Evolutionary conservation across 53 echinoderm and acorn worm genomes (phyloP).

Genomic region (Paracentrotus lividus): DNA sequence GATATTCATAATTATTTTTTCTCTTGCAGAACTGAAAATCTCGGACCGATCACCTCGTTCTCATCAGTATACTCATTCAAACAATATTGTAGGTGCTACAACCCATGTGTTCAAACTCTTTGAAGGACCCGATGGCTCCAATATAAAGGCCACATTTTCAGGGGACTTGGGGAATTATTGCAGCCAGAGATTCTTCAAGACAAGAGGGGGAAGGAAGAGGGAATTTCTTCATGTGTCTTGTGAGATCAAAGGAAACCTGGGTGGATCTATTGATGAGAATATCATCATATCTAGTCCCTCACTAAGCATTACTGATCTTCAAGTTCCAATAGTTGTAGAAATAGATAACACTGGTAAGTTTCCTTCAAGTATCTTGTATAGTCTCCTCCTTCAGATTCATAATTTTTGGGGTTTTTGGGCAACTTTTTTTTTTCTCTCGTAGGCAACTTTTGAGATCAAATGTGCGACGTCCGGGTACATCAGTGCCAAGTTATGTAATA

Average conservation of each 20-base stretch:
- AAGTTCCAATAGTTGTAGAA: not conserved
- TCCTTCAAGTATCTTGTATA: not conserved
- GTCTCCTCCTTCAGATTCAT: no score
- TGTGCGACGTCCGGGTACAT: no score
- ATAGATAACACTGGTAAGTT: conserved; percentile 11
- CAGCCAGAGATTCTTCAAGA: not conserved
- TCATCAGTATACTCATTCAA: no score
- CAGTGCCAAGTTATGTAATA: no score
- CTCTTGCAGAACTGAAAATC: not conserved
- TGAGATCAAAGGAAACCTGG: not conserved
- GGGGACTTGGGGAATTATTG: not conserved
- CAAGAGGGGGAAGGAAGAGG: not conserved
- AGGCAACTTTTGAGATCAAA: no score
- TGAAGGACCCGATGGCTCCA: not conserved
- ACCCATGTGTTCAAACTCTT: conserved; percentile 23
- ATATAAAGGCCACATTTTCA: not conserved
- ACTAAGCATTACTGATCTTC: not conserved
- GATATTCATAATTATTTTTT: no score
- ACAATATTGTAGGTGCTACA: not conserved
- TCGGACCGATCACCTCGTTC: not conserved
- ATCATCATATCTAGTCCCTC: not conserved
- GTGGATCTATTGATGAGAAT: no score
- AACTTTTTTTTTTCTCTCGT: no score
- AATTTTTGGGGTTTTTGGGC: no score
- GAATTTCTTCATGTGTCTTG: conserved; percentile 35